Conservation (phyloP, 2,113 vertebrate genomes). For the Cisticola juncidis region DNA sequence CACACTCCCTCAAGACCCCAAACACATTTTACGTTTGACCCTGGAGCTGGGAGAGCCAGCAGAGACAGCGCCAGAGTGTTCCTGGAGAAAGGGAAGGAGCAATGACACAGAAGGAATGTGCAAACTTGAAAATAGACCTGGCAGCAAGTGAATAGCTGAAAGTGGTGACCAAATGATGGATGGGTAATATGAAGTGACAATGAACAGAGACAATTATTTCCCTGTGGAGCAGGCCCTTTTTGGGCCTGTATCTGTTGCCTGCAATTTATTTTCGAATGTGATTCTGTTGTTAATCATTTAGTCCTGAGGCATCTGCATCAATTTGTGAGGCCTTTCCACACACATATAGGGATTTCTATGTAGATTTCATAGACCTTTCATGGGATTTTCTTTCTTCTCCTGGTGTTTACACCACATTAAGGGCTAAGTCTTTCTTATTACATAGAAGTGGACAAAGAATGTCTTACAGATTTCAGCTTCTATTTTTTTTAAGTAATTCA, state of each 20-base stretch:
- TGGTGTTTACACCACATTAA: not conserved
- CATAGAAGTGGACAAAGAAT: not conserved
- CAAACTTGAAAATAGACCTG: constrained; percentile 48
- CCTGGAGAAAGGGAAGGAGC: not conserved
- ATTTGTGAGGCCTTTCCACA: not conserved
- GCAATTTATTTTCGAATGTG: not conserved
- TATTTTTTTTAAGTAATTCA: not conserved
- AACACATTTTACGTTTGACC: not conserved
- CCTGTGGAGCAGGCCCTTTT: not conserved
- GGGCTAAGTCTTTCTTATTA: not conserved
- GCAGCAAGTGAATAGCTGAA: not conserved
- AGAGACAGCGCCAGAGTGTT: not conserved
- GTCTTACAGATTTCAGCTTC: not conserved
- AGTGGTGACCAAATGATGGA: constrained; percentile 6
- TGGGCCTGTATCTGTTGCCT: not conserved
- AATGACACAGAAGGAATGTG: constrained; percentile 20
- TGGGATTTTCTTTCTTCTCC: accelerated
- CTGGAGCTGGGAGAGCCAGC: not conserved
- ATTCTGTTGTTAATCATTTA: constrained; percentile 22
- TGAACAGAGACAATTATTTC: constrained; percentile 16
- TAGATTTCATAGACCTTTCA: not conserved
- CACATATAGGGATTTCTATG: not conserved
- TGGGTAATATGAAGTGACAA: constrained; percentile 25
- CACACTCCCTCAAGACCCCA: not conserved
- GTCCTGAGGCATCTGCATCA: not conserved